Evolutionary conservation across 2,888 invertebrate genomes (phyloP), one percentile per base, ranked within the genome.

Genomic region (Spodoptera picta): DNA sequence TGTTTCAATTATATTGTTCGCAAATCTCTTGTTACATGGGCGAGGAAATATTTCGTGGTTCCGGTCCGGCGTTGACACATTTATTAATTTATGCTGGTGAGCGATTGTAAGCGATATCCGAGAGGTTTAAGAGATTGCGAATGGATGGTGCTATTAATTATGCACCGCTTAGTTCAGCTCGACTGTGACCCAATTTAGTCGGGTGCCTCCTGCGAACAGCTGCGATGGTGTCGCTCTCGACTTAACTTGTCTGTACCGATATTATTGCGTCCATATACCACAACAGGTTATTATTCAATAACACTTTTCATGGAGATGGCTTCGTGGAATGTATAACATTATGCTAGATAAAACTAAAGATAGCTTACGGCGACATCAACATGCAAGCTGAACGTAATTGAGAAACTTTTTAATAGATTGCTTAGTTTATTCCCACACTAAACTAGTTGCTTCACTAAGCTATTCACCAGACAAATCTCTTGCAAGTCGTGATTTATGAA

Each of bases 101-200:
- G 69, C 79, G 80, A 80, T 82, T 80, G 75, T 77, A 73, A 79
- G 73, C 74, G 73, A 76, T 82, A 80, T 78, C 76, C 71, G 64
- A 78, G 69, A 74, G 66, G 80, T 77, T 86, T 86, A 85, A 86
- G 87, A 87, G 85, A 85, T 82, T 83, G 81, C 72, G 77, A 83
- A 83, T 81, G 81, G 83, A 81, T 83, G 80, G 81, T 78, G 81
- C 83, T 84, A 88, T 91, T 90, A 89, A 92, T 91, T 90, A 90
- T 91, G 87, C 88, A 89, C 77, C 80, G 86, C 84, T 87, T 84
- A 84, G 86, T 84, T 85, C 83, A 82, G 85, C 84, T 79, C 79
- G 70, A 76, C 85, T 86, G 83, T 87, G 91, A 90, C 91, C 91
- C 84, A 90, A 87, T 89, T 83, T 75, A 75, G 70, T 73, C 78